phyloP scores from a whole-genome alignment of 2,797 vertebrate species.

The Acrossocheilus wenchowensis region DNA sequence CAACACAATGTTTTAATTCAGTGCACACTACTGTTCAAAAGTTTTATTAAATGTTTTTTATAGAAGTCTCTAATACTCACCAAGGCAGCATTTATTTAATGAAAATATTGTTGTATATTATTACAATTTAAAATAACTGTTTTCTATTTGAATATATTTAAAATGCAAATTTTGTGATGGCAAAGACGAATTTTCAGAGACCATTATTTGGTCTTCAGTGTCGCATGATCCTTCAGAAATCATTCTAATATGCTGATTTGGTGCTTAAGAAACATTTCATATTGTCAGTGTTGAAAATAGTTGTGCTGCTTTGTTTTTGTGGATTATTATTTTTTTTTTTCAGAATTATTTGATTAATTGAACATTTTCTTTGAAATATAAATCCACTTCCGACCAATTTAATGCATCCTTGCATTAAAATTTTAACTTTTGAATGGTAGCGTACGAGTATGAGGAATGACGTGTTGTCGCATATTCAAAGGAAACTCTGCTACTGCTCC shows the following conservation, averaged over 20 bases:
- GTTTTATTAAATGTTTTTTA: not conserved
- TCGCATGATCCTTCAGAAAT: not conserved
- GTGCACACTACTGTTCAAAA: not conserved
- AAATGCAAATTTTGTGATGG: not conserved
- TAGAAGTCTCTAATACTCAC: not conserved
- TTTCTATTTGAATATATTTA: not conserved
- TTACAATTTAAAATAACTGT: not conserved
- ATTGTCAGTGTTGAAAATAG: not conserved
- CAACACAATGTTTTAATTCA: not conserved
- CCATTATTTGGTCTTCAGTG: not conserved
- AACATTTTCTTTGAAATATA: not conserved
- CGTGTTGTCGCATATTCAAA: not conserved
- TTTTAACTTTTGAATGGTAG: not conserved
- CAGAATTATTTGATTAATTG: not conserved
- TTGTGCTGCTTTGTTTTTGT: not conserved
- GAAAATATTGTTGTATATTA: not conserved
- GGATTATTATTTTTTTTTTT: not conserved
- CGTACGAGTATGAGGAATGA: not conserved
- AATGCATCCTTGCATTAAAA: not conserved
- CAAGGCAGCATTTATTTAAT: not conserved
- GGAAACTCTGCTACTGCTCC: not conserved
- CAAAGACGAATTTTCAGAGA: not conserved
- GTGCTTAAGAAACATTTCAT: not conserved
- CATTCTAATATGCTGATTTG: not conserved
- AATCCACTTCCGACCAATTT: not conserved